Conservation (phyloP, 1,140 invertebrate species). For the Aphelenchoides besseyi region DNA sequence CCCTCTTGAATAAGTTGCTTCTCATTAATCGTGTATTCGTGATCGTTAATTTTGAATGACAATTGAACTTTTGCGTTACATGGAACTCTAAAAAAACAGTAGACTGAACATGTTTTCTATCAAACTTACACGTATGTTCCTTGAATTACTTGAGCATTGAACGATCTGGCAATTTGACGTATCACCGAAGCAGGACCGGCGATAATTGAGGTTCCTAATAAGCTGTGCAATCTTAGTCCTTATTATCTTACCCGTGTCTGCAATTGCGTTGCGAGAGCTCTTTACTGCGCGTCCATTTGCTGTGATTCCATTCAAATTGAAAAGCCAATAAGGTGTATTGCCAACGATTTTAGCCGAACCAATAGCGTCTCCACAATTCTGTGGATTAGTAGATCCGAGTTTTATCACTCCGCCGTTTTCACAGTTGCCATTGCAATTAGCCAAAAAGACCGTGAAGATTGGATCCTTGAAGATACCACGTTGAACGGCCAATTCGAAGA, state of each 20-base stretch:
- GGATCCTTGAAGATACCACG: background rate
- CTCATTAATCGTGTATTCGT: background rate
- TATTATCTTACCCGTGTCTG: background rate
- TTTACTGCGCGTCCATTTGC: too few relatives aligned
- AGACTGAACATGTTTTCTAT: too few relatives aligned
- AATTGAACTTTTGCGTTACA: background rate
- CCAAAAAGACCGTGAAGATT: background rate
- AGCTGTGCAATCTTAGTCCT: background rate
- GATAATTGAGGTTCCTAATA: background rate
- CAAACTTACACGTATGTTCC: background rate
- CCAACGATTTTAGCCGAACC: background rate
- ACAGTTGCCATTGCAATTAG: background rate
- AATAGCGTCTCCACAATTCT: background rate
- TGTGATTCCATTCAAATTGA: too few relatives aligned
- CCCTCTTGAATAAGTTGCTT: background rate
- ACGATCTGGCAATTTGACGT: background rate
- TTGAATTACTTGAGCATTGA: background rate
- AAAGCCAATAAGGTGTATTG: background rate
- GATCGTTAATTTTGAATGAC: background rate
- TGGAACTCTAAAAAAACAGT: too few relatives aligned
- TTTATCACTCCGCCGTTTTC: conserved; percentile 14
- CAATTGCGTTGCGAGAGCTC: background rate
- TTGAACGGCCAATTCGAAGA: too few relatives aligned
- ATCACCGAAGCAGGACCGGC: background rate
- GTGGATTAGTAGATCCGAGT: background rate